Base-by-base conservation (phyloP, 2,113 vertebrate species). In the Sprattus sprattus region DNA sequence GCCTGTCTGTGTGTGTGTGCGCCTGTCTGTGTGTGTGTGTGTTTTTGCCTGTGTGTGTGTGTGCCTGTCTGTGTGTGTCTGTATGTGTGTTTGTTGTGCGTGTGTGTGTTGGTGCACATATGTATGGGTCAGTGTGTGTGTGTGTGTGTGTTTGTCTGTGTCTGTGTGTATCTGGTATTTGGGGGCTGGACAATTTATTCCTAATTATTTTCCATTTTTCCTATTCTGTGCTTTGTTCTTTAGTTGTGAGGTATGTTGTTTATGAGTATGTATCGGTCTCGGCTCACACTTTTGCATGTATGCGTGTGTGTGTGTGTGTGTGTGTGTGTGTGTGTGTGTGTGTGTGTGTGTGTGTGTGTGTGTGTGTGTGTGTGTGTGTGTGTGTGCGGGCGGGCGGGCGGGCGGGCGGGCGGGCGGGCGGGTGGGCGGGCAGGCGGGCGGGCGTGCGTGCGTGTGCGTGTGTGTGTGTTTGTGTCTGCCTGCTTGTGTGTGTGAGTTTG, bases 51-150 rank as follows among this genome's bases (percentile, higher is more conserved):
- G 80, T 81, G 44, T 45, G 22, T 81, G 67, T 44, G 39, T 80
- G 83, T 64, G 67, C 47, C 25, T 88, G 78, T 47, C 81, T 54
- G 88, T 88, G 84, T 83, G 85, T 83, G 11, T 54, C 13, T 87
- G 83, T 84, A 64, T 78, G 64, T 50, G 22, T 78, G 44, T 25
- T 44, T n/a, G n/a, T n/a, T n/a, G n/a, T 84, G 83, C 45, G 25
- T 75, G 83, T 75, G 44, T 50, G 83, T 49, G 46, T 49, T 64
- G 47, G 22, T 71, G 64, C 71, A 47, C 32, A 83, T 89, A 85
- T 87, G 89, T 90, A 86, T 90, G 44, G 67, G 83, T 88, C 54
- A 67, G 28, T 50, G 45, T 57, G 20, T 44, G 45, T 86, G 22
- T 50, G n/a, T 64, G 80, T 81, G 44, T 45, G 22, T 81, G 64